Base-by-base conservation (phyloP, 2,888 invertebrate genomes). In the Cerastis leucographa region DNA sequence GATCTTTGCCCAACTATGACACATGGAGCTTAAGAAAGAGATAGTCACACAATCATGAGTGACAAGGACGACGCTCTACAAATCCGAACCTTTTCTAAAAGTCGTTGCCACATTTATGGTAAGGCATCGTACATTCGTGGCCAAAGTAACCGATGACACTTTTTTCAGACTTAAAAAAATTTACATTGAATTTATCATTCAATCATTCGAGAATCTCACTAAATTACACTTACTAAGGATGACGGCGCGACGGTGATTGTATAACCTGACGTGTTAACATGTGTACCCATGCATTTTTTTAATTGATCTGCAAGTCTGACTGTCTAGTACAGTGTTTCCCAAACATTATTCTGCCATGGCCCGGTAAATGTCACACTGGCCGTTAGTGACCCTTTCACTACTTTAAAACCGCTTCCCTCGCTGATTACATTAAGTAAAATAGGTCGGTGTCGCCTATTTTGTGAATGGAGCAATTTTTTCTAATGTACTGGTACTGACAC, bases 91-190 rank as follows among this genome's bases (percentile, higher is more conserved):
- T 14, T 8, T 8, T 17, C 3, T 59, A 59, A 59, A 59, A 29
- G 7, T 29, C 29, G 2, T 29, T 56, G 29, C 14, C 14, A 4
- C 14, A 44, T n/a, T 42, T 44, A 72, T 46, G 40, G 19, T 35
- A 12, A 46, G 19, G 12, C 7, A 40, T 40, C 29, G 6, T 72
- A 72, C 46, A 65, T 42, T 29, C 6, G 29, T 59, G 69, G 51
- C 61, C 25, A 70, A 80, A 74, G 17, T 44, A 35, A 71, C 29
- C 62, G 11, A 81, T 81, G 81, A 83, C 74, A 74, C 61, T 49
- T 56, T 66, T 64, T 42, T 79, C 79, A 83, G 75, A 75, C 82
- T 70, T 71, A 71, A 62, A 64, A n/a, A 17, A 77, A 71, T n/a
- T n/a, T 64, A 19, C 29, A 67, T 65, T 49, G 2, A 40, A 40